Evolutionary conservation across 2,113 vertebrate species (phyloP).

Genomic region (Centrocercus urophasianus): DNA sequence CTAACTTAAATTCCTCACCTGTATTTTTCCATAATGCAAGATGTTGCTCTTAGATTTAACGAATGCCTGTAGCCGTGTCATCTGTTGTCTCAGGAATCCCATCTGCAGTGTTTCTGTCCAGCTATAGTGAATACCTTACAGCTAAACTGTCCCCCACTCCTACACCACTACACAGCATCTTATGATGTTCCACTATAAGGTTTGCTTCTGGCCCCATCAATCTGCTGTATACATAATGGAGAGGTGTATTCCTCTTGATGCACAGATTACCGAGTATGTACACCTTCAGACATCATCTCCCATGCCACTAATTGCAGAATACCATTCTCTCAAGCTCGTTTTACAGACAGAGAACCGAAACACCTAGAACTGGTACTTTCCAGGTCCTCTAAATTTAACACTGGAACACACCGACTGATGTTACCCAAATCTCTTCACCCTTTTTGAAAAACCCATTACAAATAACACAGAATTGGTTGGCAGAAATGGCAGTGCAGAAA

Average conservation of each 20-base stretch:
- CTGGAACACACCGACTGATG: accelerated
- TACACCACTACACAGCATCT: not conserved
- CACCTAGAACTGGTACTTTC: not conserved
- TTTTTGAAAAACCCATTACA: not conserved
- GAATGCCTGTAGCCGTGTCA: not conserved
- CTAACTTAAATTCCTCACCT: not conserved
- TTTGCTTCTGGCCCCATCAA: not conserved
- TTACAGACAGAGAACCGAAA: not conserved
- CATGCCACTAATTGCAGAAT: not conserved
- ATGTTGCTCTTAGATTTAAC: not conserved
- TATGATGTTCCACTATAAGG: not conserved
- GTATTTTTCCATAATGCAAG: not conserved
- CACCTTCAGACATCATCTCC: not conserved
- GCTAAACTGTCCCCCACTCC: not conserved
- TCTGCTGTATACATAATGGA: not conserved
- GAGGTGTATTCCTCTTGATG: not conserved
- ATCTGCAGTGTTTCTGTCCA: not conserved
- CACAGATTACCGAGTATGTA: not conserved
- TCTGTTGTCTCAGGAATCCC: not conserved
- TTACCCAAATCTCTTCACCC: not conserved
- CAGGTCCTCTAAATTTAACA: not conserved
- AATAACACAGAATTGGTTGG: not conserved
- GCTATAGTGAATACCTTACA: not conserved
- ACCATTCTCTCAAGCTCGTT: not conserved
- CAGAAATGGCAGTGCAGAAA: not conserved